These are phyloP conservation scores for Notarius quadriscutis DNA, from an alignment of 2,113 vertebrate genomes.

Conservation along the genomic window DNA sequence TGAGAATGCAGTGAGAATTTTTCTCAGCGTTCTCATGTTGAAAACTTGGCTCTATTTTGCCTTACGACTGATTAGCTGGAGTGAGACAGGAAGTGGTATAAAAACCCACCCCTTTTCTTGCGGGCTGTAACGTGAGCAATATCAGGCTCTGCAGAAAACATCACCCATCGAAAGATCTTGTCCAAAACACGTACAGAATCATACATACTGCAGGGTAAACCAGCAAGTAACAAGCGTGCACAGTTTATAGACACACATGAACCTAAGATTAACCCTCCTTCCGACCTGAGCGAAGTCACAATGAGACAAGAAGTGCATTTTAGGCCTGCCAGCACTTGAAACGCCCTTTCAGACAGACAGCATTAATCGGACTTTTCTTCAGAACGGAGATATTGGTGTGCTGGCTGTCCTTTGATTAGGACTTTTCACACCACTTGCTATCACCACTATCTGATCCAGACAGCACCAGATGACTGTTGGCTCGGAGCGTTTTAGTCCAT, in stretches of 20 bases:
- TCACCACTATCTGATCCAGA: neutral
- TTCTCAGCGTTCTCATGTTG: neutral
- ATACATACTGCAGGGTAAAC: neutral
- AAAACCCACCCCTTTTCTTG: conserved; percentile 19
- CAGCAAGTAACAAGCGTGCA: neutral
- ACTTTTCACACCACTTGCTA: neutral
- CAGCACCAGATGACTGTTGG: neutral
- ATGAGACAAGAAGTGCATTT: neutral
- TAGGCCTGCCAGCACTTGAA: neutral
- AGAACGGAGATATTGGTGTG: neutral
- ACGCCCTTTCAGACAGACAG: too few relatives aligned
- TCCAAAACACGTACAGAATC: neutral
- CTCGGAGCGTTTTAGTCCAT: conserved; percentile 9
- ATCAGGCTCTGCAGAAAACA: conserved; percentile 28
- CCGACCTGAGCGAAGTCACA: neutral
- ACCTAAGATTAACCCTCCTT: neutral
- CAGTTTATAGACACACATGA: neutral
- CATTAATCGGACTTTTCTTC: neutral
- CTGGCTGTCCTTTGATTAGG: neutral
- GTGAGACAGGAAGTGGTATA: conserved; percentile 38
- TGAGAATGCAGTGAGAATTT: neutral
- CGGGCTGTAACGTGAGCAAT: conserved; percentile 6
- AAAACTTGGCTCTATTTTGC: neutral
- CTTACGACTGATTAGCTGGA: conserved; percentile 17
- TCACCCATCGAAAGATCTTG: neutral